phyloP scores from a whole-genome alignment of 2,797 vertebrate genomes.

The Lindbergichthys nudifrons region DNA sequence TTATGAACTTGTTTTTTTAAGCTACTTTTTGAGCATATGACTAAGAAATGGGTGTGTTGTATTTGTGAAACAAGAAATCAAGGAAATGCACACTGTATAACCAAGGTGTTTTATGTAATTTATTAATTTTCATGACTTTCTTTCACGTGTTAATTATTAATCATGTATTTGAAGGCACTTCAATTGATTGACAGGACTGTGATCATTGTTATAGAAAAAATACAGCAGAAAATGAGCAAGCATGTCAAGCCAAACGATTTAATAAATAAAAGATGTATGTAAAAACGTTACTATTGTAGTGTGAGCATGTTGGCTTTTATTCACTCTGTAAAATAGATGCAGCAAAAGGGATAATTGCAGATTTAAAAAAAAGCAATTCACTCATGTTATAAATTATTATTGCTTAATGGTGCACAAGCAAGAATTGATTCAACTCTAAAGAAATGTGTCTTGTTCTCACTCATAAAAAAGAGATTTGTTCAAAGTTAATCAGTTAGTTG shows the following conservation, averaged over 20 bases:
- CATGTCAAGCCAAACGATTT: slow-evolving; percentile 39
- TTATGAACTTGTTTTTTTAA: too few relatives aligned
- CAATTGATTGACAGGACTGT: slow-evolving; percentile 8
- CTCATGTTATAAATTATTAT: slow-evolving; percentile 74
- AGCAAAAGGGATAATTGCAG: slow-evolving; percentile 46
- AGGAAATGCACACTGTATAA: slow-evolving; percentile 2
- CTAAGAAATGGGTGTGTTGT: neutral
- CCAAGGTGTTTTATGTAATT: slow-evolving; percentile 3
- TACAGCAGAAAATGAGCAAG: slow-evolving; percentile 69
- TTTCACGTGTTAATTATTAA: neutral
- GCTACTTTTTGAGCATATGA: too few relatives aligned
- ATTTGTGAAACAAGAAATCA: neutral
- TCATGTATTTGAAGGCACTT: neutral
- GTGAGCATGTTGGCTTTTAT: slow-evolving; percentile 3
- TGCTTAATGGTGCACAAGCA: slow-evolving; percentile 75
- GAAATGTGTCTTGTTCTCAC: slow-evolving; percentile 43
- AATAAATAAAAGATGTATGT: slow-evolving; percentile 57
- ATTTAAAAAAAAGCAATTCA: slow-evolving; percentile 30
- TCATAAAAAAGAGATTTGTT: slow-evolving; percentile 25
- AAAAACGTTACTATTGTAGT: slow-evolving; percentile 22
- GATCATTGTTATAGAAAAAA: slow-evolving; percentile 72
- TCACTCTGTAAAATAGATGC: slow-evolving; percentile 60
- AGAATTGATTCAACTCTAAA: slow-evolving; percentile 60
- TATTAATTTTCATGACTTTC: slow-evolving; percentile 25
- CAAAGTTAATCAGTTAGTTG: slow-evolving; percentile 33